Evolutionary conservation across 2,888 invertebrate species (phyloP), one percentile per base, ranked within the genome.

Genomic region (Adelognathus sp.): DNA sequence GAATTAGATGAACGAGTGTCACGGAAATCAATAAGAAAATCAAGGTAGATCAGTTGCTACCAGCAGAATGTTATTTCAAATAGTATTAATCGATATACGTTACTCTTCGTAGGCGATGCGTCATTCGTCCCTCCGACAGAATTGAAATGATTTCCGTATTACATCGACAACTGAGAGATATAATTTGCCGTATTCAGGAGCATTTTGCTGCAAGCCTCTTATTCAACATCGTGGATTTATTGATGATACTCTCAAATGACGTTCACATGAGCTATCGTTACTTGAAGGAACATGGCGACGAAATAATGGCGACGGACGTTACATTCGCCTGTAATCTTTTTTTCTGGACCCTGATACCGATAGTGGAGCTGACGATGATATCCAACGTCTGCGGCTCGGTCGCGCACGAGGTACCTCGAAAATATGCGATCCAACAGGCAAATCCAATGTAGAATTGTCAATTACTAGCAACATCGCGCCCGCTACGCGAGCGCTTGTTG

Each of bases 121-220:
- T 24, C 1, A 16, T 18, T 11, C 4, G n/a, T 3, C 18, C 27
- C 1, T 54, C 16, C 1, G 36, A 69, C 1, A 69, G 7, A 60
- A 78, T 78, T 2, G 36, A 11, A 4, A 27, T n/a, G 18, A 70
- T 78, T 41, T 64, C 58, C 6, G 63, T 60, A 2, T 36, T 70
- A 29, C 78, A 78, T 70, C 73, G 70, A 7, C 46, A 77, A 7
- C 72, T 77, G 21, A 63, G 69, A 64, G 41, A 73, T n/a, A 3
- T 63, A 3, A 41, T 58, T 24, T 1, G 21, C 31, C 39, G 16
- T 33, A 58, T 78, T 14, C 24, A 58, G 33, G 27, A 64, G 9
- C 52, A 73, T 14, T 73, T 73, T 5, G 29, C 46, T 46, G 5
- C 56, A 21, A 27, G 54, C 16, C n/a, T 67, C 1, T 1, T 72